Evolutionary conservation across 2,888 invertebrate species (phyloP).

Genomic region (Aplocera efformata): DNA sequence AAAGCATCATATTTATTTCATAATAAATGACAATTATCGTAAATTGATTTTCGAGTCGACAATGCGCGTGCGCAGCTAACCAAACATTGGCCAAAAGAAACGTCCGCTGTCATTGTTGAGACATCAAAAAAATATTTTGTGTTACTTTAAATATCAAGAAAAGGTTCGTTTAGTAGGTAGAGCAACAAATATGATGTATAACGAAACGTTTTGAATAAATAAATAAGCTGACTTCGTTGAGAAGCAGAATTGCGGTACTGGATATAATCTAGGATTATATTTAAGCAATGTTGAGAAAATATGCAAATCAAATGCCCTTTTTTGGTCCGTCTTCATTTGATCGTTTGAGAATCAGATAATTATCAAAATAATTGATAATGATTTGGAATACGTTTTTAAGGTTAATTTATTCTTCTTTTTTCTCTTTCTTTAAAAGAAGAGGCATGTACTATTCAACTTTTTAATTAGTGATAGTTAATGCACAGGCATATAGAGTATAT

Average conservation of each 20-base stretch:
- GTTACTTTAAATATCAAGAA: constrained; percentile 42
- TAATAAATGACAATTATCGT: constrained; percentile 80
- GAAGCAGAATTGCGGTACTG: background rate
- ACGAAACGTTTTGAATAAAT: constrained; percentile 36
- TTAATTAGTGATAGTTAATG: too few relatives aligned
- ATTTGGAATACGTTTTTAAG: too few relatives aligned
- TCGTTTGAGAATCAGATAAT: too few relatives aligned
- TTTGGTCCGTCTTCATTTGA: too few relatives aligned
- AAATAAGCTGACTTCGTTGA: constrained; percentile 27
- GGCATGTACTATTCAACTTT: too few relatives aligned
- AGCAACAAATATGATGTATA: constrained; percentile 68
- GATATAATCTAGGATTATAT: too few relatives aligned
- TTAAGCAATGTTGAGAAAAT: constrained; percentile 4
- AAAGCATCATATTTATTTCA: constrained; percentile 79
- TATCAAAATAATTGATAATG: too few relatives aligned
- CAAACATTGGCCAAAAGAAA: constrained; percentile 84
- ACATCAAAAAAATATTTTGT: constrained; percentile 48
- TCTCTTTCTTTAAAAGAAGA: too few relatives aligned
- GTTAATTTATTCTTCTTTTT: too few relatives aligned
- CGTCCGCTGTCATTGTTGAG: constrained; percentile 68
- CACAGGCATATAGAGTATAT: too few relatives aligned
- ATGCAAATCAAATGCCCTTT: background rate
- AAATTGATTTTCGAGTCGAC: constrained; percentile 74
- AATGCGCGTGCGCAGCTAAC: constrained; percentile 81
- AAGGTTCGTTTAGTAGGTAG: constrained; percentile 54